Evolutionary conservation across 2,797 vertebrate genomes (phyloP), one percentile per base, ranked within the genome.

Genomic region (Moxostoma hubbsi): DNA sequence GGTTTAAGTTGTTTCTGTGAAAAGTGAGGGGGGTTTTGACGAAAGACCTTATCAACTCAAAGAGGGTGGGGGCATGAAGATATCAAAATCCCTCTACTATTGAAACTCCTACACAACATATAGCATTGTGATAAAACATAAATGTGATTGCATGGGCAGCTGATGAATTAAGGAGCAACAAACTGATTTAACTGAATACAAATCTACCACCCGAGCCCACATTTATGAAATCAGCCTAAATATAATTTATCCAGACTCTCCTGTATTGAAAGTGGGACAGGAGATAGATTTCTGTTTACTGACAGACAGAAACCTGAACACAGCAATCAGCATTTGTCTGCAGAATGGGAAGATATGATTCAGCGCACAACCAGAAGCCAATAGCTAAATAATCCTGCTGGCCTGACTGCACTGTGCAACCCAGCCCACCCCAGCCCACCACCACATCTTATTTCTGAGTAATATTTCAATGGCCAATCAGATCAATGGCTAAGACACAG

Each of bases 121-220:
- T 10, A 36, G 4, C 47, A 73, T 16, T 49, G 10, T 55, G 36
- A 70, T 10, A 45, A 12, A 18, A 73, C 8, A 66, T 4, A 6
- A 63, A 54, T 36, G 73, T 15, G 1, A 66, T 15, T 59, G 61
- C 16, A 15, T 53, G 54, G 63, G 46, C 43, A 55, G 62, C 16
- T 45, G 43, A 65, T 68, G 18, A 73, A 73, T 70, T 62, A 75
- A 76, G 46, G 47, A 54, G 5, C 7, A 69, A 61, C 65, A 72
- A 43, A 69, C 57, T 68, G 64, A 53, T 71, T 46, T 51, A 75
- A 67, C 43, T 6, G 49, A 9, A 66, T 7, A 51, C 10, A 53
- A 61, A 53, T 71, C 45, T 62, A 50, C 50, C 47, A 67, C 9
- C 49, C 75, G 59, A 79, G 18, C 67, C 57, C 46, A 12, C 51